phyloP scores from a whole-genome alignment of 2,113 vertebrate species.

The Pungitius pungitius region DNA sequence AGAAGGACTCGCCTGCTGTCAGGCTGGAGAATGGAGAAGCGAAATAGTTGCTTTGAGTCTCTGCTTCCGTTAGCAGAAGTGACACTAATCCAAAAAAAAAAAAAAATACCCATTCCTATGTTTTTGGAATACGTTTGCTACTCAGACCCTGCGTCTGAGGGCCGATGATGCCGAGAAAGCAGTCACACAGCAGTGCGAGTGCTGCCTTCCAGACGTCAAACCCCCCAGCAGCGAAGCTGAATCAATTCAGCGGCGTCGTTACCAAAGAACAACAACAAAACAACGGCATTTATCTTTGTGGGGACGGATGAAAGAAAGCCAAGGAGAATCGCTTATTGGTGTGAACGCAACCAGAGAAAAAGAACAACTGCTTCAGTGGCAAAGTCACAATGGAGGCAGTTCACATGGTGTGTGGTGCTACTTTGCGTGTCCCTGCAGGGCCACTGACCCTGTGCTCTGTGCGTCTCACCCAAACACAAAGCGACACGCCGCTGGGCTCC shows the following conservation, averaged over 20 bases:
- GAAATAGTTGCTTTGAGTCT: constrained; percentile 29
- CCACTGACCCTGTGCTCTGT: neutral
- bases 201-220: constrained; percentile 28
- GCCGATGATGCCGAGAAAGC: neutral
- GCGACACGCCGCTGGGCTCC: constrained; percentile 47
- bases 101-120: neutral
- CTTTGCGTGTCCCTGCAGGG: constrained; percentile 16
- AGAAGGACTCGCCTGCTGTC: constrained; percentile 54
- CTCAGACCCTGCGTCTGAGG: neutral
- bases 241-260: constrained; percentile 33
- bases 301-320: neutral
- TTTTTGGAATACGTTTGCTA: neutral
- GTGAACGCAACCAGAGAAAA: neutral
- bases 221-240: constrained; percentile 2
- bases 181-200: constrained; percentile 10
- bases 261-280: constrained; percentile 26
- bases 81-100: neutral
- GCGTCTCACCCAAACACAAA: constrained; percentile 23
- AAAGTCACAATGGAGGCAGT: neutral
- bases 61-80: constrained; percentile 18
- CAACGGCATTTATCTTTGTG: constrained; percentile 13
- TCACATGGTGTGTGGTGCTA: neutral
- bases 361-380: constrained; percentile 7
- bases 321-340: constrained; percentile 11
- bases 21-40: constrained; percentile 38